Conservation (phyloP, 2,888 invertebrate genomes). For the Meghimatium bilineatum region DNA sequence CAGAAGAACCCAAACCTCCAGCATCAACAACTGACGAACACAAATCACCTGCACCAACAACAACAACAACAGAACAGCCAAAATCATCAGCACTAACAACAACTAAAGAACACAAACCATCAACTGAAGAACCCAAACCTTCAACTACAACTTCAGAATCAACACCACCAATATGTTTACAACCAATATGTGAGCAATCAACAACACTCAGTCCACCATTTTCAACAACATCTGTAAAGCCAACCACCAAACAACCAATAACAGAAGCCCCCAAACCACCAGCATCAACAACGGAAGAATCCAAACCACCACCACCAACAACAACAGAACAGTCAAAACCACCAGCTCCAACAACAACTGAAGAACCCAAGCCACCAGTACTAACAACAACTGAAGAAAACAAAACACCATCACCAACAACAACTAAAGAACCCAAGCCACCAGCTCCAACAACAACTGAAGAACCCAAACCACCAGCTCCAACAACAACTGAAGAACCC, state of each 20-base stretch:
- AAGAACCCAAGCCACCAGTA: background rate
- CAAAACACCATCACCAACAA: too few relatives aligned
- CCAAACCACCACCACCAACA: background rate
- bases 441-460: constrained; percentile 52
- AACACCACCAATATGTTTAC: background rate
- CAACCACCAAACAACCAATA: too few relatives aligned
- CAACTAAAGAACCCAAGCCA: too few relatives aligned
- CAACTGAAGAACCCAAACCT: too few relatives aligned
- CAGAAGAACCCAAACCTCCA: background rate
- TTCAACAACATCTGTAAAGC: background rate
- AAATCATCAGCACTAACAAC: too few relatives aligned
- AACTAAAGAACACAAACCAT: too few relatives aligned
- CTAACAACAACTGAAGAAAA: background rate
- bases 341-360: background rate
- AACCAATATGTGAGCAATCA: background rate
- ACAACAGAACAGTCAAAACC: background rate
- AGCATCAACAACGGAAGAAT: too few relatives aligned
- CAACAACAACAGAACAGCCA: background rate
- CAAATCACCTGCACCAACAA: background rate
- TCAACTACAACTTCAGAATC: background rate
- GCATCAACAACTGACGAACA: too few relatives aligned
- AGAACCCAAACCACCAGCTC: too few relatives aligned
- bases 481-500: constrained; percentile 45
- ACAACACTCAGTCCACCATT: background rate
- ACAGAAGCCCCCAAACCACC: background rate